phyloP scores from a whole-genome alignment of 1,140 invertebrate genomes.

The Drosophila takahashii region DNA sequence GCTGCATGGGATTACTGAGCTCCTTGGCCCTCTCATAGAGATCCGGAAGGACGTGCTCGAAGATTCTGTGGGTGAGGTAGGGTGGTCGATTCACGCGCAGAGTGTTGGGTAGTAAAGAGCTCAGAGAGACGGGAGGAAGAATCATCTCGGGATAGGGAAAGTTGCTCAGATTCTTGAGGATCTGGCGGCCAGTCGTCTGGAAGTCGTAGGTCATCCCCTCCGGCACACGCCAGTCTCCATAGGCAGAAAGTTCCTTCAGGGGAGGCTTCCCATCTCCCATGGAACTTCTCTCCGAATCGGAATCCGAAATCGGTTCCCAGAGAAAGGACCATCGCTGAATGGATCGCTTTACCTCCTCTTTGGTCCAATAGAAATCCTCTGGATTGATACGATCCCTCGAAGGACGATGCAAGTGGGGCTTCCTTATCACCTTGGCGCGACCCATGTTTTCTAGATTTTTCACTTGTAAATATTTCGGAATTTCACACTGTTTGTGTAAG shows the following conservation, averaged over 20 bases:
- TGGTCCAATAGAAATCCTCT: neutral
- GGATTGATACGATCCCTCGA: neutral
- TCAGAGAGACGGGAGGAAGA: neutral
- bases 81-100: neutral
- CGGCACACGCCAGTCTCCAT: neutral
- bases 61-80: neutral
- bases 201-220: neutral
- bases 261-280: too few relatives aligned
- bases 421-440: neutral
- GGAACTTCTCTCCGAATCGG: neutral
- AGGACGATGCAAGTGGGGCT: neutral
- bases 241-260: neutral
- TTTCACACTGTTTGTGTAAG: neutral
- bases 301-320: neutral
- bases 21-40: neutral
- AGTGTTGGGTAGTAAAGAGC: neutral
- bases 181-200: neutral
- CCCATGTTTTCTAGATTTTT: neutral
- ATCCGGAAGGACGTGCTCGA: neutral
- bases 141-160: neutral
- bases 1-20: neutral
- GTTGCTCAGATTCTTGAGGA: slow-evolving; percentile 2
- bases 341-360: neutral
- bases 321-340: neutral
- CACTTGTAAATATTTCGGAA: neutral